A percentile compares a stretch with the other conserved stretches of the same genome.
Conservation (phyloP, 2,113 vertebrate species). For the Charadrius vociferus region DNA sequence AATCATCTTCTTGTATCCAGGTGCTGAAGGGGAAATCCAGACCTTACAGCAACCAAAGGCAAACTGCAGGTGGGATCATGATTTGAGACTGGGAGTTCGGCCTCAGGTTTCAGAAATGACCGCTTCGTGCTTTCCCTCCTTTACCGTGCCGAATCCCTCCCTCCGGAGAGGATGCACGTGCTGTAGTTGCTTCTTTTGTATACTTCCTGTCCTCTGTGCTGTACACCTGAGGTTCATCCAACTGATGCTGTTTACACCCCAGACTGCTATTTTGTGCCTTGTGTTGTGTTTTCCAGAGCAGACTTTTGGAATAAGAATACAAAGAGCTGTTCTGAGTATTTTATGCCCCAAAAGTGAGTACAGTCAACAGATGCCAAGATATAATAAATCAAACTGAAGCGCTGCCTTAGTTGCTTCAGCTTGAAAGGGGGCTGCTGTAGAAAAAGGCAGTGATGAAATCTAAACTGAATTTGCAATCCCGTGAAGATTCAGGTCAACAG, state of each 20-base stretch:
- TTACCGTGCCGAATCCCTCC: background rate
- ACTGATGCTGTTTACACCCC: background rate
- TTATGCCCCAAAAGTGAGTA: background rate
- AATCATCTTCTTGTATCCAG: background rate
- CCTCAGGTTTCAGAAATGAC: background rate
- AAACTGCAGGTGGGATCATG: background rate
- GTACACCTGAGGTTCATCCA: background rate
- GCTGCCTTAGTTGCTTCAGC: background rate
- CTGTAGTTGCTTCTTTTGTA: background rate
- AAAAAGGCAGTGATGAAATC: background rate
- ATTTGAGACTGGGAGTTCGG: background rate
- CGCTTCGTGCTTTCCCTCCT: background rate
- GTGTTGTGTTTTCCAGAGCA: background rate
- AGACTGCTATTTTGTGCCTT: background rate
- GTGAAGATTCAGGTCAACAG: background rate
- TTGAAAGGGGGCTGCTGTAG: background rate
- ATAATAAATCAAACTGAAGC: constrained; percentile 14
- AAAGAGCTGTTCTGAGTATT: background rate
- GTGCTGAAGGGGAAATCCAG: background rate
- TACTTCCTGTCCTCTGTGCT: background rate
- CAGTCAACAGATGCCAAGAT: background rate
- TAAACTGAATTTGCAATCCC: background rate
- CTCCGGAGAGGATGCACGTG: background rate
- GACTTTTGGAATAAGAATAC: background rate
- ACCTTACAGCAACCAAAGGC: background rate